Conservation (phyloP, 1,140 invertebrate species). For the Muscidifurax raptorellus region DNA sequence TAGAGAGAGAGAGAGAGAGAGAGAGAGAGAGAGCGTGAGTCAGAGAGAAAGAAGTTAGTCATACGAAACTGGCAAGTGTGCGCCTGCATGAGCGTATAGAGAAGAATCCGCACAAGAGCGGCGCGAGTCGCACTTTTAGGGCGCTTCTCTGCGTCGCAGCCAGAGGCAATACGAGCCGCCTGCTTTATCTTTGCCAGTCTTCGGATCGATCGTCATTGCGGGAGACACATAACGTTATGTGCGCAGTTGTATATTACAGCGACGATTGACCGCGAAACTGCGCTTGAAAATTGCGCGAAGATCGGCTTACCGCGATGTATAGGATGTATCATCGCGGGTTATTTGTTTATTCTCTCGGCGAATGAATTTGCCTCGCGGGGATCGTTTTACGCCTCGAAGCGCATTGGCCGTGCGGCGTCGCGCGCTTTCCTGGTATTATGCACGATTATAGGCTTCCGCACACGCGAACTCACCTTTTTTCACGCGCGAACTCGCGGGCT, state of each 20-base stretch:
- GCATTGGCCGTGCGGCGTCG: constrained; percentile 45
- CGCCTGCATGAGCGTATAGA: not conserved
- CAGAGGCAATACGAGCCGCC: constrained; percentile 46
- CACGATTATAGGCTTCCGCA: constrained; percentile 43
- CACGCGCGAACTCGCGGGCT: constrained; percentile 25
- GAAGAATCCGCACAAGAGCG: constrained; percentile 54
- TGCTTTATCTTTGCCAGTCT: constrained; percentile 29
- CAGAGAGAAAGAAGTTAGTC: constrained; percentile 49
- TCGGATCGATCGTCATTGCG: constrained; percentile 29
- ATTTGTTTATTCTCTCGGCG: too few species aligned
- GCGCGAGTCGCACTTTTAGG: constrained; percentile 54
- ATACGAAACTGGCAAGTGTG: constrained; percentile 44
- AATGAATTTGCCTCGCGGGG: not conserved
- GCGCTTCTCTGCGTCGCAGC: constrained; percentile 24
- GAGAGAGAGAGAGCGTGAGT: constrained; percentile 32
- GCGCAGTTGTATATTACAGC: not conserved
- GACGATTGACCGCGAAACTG: constrained; percentile 43
- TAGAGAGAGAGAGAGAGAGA: not conserved
- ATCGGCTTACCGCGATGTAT: not conserved
- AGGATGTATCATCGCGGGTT: not conserved
- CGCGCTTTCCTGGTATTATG: constrained; percentile 47
- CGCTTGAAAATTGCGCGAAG: constrained; percentile 16
- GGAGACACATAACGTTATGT: not conserved
- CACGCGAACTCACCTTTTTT: constrained; percentile 41
- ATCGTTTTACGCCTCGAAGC: not conserved